These are phyloP conservation scores for Pterostichus madidus DNA, from an alignment of 2,888 invertebrate genomes.

Conservation along the genomic window DNA sequence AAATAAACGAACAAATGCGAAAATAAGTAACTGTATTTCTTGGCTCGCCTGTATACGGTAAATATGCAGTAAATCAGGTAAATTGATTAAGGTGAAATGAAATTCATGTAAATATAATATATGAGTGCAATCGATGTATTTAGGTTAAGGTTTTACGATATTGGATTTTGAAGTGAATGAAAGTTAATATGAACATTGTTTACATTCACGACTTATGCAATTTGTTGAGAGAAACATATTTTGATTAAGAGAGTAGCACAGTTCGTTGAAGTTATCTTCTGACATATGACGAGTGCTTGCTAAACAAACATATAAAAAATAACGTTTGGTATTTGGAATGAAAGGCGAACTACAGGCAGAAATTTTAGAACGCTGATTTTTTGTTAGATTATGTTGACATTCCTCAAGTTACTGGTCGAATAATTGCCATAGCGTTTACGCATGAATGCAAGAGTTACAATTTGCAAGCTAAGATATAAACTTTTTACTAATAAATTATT, in stretches of 20 bases:
- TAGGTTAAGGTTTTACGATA: slow-evolving; percentile 37
- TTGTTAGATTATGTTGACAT: slow-evolving; percentile 2
- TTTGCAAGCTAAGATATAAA: too few relatives aligned
- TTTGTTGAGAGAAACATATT: slow-evolving; percentile 19
- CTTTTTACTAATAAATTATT: too few relatives aligned
- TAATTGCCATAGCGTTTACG: background rate
- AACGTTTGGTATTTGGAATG: slow-evolving; percentile 37
- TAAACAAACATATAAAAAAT: slow-evolving; percentile 46
- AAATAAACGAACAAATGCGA: background rate
- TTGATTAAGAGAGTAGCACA: slow-evolving; percentile 50
- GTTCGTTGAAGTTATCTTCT: slow-evolving; percentile 39
- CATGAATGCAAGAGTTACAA: too few relatives aligned
- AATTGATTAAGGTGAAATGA: slow-evolving; percentile 7
- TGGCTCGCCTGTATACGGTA: background rate
- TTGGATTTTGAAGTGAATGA: slow-evolving; percentile 51
- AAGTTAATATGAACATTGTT: slow-evolving; percentile 46
- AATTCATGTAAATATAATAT: slow-evolving; percentile 20
- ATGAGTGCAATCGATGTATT: slow-evolving; percentile 5
- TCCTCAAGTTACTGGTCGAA: slow-evolving; percentile 3
- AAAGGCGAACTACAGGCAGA: slow-evolving; percentile 4
- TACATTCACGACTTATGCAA: slow-evolving; percentile 40
- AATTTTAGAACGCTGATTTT: slow-evolving; percentile 10
- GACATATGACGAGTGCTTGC: slow-evolving; percentile 44
- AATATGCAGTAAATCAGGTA: slow-evolving; percentile 38
- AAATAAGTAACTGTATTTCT: slow-evolving; percentile 14